These are phyloP conservation scores for Idaea dimidiata DNA, from an alignment of 2,888 invertebrate genomes.

Conservation along the genomic window DNA sequence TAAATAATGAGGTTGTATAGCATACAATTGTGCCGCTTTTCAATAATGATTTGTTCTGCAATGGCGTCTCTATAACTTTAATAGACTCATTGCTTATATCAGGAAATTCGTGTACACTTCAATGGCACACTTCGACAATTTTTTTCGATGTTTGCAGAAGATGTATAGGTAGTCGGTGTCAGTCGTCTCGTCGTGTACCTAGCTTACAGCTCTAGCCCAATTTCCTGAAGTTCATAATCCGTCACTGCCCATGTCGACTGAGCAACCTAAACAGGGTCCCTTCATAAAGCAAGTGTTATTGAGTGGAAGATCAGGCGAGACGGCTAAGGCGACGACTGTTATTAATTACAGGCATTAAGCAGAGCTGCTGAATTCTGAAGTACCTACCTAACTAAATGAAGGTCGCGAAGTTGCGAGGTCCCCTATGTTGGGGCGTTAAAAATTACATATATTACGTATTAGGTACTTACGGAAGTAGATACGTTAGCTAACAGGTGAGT, in stretches of 20 bases:
- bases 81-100: no score
- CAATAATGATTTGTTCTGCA: no score
- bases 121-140: no score
- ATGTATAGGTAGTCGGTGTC: no score
- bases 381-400: no score
- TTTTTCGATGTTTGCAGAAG: no score
- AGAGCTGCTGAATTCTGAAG: constrained; percentile 26
- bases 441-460: no score
- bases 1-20: no score
- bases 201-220: neutral
- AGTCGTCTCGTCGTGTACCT: no score
- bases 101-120: no score
- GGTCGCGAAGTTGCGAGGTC: constrained; percentile 14
- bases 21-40: no score
- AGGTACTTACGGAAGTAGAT: neutral
- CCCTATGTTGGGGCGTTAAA: neutral
- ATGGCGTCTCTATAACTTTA: no score
- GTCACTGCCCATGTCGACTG: constrained; percentile 43
- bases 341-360: constrained; percentile 70
- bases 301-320: constrained; percentile 51
- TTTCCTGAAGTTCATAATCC: constrained; percentile 27
- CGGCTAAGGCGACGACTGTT: constrained; percentile 47
- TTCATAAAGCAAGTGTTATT: constrained; percentile 57
- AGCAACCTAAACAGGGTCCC: constrained; percentile 44
- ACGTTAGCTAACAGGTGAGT: neutral